Percentiles rank a stretch among this genome's conserved stretches.
Evolutionary conservation across 2,797 vertebrate genomes (phyloP).

Genomic region (Morus bassanus): DNA sequence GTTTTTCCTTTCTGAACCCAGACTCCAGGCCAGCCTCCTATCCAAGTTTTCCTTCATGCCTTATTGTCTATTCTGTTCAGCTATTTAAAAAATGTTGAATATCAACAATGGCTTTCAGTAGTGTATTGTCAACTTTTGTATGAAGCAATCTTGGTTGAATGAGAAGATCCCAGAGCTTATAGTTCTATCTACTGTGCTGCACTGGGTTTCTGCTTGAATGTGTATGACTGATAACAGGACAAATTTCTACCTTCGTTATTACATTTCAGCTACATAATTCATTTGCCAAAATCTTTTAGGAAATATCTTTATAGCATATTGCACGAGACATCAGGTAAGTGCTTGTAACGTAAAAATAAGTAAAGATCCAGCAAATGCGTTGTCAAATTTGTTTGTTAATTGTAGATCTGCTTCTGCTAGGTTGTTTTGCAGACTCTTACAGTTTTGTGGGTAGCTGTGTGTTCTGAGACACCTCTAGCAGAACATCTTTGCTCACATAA

Average conservation of each 20-base stretch:
- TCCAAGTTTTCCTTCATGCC: constrained; percentile 94
- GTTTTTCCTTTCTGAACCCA: constrained; percentile 77
- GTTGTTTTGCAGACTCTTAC: not conserved
- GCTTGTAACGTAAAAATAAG: constrained; percentile 12
- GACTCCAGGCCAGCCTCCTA: constrained; percentile 92
- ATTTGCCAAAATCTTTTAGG: constrained; percentile 73
- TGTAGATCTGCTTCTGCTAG: not conserved
- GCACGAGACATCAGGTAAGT: constrained; percentile 68
- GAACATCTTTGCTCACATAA: not conserved
- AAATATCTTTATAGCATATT: constrained; percentile 61
- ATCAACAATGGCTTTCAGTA: constrained; percentile 99
- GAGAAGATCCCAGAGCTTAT: constrained; percentile 91
- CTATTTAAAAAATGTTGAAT: constrained; percentile 99
- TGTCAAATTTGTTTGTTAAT: constrained; percentile 1
- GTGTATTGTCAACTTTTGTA: constrained; percentile 99
- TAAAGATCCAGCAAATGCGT: constrained; percentile 3
- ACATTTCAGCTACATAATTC: constrained; percentile 74
- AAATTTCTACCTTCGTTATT: constrained; percentile 76
- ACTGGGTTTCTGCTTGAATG: constrained; percentile 78
- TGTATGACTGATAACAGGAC: constrained; percentile 80
- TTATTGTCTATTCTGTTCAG: constrained; percentile 98
- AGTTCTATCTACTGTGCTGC: constrained; percentile 83
- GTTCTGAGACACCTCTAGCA: not conserved
- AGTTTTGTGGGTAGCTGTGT: not conserved
- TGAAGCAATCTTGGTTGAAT: constrained; percentile 99